These are phyloP conservation scores for Aphyosemion australe DNA, from an alignment of 2,113 vertebrate species.

Conservation along the genomic window DNA sequence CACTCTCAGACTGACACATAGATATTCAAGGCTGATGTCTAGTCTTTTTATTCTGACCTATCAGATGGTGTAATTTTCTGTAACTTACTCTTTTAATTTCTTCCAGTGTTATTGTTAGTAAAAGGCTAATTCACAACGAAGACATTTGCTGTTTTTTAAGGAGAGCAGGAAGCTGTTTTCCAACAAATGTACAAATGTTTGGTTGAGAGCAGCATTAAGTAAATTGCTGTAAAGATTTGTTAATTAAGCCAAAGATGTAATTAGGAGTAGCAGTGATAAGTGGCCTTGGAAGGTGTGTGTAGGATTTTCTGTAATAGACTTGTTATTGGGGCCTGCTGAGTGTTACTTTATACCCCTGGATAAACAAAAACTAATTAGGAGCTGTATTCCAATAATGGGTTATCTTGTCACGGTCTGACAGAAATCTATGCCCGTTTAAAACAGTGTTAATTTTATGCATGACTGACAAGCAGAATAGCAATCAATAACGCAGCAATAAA, in stretches of 20 bases:
- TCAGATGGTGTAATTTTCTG: no score
- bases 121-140: no score
- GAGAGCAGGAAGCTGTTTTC: slow-evolving; percentile 51
- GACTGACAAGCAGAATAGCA: slow-evolving; percentile 76
- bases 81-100: no score
- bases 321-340: slow-evolving; percentile 75
- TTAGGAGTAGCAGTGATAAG: slow-evolving; percentile 83
- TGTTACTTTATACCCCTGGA: slow-evolving; percentile 83
- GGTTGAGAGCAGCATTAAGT: slow-evolving; percentile 74
- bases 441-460: slow-evolving; percentile 86
- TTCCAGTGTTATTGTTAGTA: no score
- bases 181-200: slow-evolving; percentile 60
- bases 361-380: slow-evolving; percentile 87
- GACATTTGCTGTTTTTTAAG: neutral
- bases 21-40: no score
- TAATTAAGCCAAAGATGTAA: slow-evolving; percentile 84
- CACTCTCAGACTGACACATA: no score
- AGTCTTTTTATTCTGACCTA: no score
- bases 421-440: slow-evolving; percentile 82
- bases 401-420: slow-evolving; percentile 80
- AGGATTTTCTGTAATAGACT: slow-evolving; percentile 81
- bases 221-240: slow-evolving; percentile 79
- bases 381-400: slow-evolving; percentile 77
- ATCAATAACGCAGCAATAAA: slow-evolving; percentile 80
- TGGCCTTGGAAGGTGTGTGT: slow-evolving; percentile 56